Conservation (phyloP, 2,888 invertebrate species). For the Stenurella melanura region DNA sequence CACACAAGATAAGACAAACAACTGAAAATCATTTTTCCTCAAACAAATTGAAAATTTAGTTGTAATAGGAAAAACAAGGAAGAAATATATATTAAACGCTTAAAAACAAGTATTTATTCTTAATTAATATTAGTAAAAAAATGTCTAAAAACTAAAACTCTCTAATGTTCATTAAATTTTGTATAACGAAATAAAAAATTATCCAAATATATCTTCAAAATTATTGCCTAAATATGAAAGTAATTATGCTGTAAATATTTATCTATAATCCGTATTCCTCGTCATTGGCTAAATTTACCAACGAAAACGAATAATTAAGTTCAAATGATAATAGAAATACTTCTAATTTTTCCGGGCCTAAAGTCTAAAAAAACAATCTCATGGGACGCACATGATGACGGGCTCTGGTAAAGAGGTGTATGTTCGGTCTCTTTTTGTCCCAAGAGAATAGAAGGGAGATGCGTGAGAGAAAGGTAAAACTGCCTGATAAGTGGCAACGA, state of each 20-base stretch:
- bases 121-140: too few species aligned
- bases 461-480: slow-evolving; percentile 65
- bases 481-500: slow-evolving; percentile 69
- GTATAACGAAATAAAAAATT: too few species aligned
- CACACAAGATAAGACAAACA: too few species aligned
- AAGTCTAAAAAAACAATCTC: slow-evolving; percentile 53
- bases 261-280: neutral
- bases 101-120: too few species aligned
- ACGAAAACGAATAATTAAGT: neutral
- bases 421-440: slow-evolving; percentile 66
- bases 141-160: too few species aligned
- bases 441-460: slow-evolving; percentile 61
- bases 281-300: neutral
- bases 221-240: neutral
- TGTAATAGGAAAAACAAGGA: too few species aligned
- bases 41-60: too few species aligned
- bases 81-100: too few species aligned
- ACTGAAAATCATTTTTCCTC: too few species aligned
- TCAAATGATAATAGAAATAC: slow-evolving; percentile 17
- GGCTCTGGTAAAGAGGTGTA: slow-evolving; percentile 61
- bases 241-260: neutral
- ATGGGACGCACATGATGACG: slow-evolving; percentile 67
- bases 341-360: slow-evolving; percentile 34
- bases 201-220: neutral
- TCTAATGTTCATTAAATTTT: too few species aligned